Conservation (phyloP, 2,888 invertebrate genomes). For the Zeuzera pyrina region DNA sequence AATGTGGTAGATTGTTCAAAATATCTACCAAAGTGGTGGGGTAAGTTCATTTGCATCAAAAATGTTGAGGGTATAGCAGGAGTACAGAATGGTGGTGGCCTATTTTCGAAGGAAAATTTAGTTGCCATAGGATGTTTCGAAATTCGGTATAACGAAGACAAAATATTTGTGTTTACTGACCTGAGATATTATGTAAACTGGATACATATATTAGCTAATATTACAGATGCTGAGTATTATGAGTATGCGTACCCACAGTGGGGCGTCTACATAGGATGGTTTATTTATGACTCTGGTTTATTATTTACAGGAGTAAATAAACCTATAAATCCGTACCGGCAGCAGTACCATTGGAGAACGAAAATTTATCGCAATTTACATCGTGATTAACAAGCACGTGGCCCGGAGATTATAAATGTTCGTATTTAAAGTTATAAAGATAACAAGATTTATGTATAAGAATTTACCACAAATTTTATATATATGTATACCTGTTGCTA, state of each 20-base stretch:
- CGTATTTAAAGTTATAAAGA: too few species aligned
- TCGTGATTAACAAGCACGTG: too few species aligned
- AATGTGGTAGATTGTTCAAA: constrained; percentile 29
- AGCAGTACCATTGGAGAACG: too few species aligned
- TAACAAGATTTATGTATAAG: too few species aligned
- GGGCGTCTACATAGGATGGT: constrained; percentile 11
- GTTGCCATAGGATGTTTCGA: constrained; percentile 40
- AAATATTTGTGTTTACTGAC: constrained; percentile 41
- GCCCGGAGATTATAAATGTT: too few species aligned
- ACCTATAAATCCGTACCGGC: neutral
- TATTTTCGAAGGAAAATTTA: constrained; percentile 16
- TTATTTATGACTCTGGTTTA: constrained; percentile 8
- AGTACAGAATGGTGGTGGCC: constrained; percentile 32
- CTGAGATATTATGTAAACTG: constrained; percentile 20
- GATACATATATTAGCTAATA: constrained; percentile 19
- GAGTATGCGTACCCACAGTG: constrained; percentile 47
- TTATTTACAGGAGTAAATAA: too few species aligned
- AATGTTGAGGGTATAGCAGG: constrained; percentile 24
- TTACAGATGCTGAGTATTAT: constrained; percentile 31
- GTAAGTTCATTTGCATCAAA: constrained; percentile 40
- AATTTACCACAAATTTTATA: too few species aligned
- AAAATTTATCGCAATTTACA: too few species aligned
- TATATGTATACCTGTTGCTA: too few species aligned
- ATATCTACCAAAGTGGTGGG: constrained; percentile 44
- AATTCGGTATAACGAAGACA: constrained; percentile 33